Evolutionary conservation across 2,797 vertebrate species (phyloP), one percentile per base, ranked within the genome.

Genomic region (Epinephelus awoara): DNA sequence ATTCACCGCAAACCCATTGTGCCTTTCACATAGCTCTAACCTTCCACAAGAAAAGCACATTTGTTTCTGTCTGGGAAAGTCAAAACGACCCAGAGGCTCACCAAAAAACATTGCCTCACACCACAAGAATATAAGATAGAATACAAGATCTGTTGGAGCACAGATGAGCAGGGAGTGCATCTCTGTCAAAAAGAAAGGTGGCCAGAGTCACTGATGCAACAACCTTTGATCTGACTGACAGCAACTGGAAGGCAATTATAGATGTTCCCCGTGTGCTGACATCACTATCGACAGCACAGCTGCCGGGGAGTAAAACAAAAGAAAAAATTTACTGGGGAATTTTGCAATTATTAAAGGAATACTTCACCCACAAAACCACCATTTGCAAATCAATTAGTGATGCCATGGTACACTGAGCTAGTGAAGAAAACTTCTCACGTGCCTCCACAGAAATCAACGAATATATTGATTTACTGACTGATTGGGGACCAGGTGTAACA

Each of bases 171-270:
- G 12, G 29, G 42, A 58, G 46, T 2, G 10, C 21, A 21, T 62
- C 29, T 59, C 51, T 44, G 65, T 66, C 52, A 74, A 70, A 74
- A 27, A 57, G 27, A 83, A 71, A 75, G 27, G 10, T 70, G 64
- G 18, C 49, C 27, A 18, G n/a, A 73, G 55, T 58, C 51, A 71
- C 46, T 49, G 69, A 70, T 54, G 59, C 68, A 67, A 73, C 4
- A 13, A 80, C 69, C 76, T 85, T 67, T 83, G 49, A 73, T 69
- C 75, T 57, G 44, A 40, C 59, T 46, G 64, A 75, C 75, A 79
- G 58, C 57, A 71, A 70, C 55, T 29, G n/a, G n/a, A 38, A 61
- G 66, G 38, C 57, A 83, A 65, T 74, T 67, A 67, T 25, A 7
- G n/a, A 63, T 69, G 66, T 61, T 64, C 15, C 50, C 49, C 52